Conservation (phyloP, 2,888 invertebrate genomes). For the Amblyjoppa proteus region DNA sequence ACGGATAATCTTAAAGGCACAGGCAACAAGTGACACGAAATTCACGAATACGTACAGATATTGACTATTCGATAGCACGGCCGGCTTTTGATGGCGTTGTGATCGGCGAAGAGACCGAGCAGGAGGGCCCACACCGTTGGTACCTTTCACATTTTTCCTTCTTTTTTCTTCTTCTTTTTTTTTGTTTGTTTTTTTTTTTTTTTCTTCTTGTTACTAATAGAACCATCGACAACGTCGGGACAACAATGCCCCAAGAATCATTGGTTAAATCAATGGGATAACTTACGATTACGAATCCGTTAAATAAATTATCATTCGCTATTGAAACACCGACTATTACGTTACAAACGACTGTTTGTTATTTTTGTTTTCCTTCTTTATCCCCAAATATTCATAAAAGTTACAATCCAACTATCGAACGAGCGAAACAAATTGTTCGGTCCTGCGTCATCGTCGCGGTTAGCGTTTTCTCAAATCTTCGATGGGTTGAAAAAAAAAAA, state of each 20-base stretch:
- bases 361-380: constrained; percentile 2
- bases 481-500: background rate
- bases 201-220: constrained; percentile 23
- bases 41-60: constrained; percentile 74
- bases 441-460: constrained; percentile 51
- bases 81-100: constrained; percentile 47
- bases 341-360: constrained; percentile 43
- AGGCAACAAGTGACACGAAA: constrained; percentile 81
- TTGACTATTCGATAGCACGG: constrained; percentile 74
- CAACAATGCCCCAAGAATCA: constrained; percentile 54
- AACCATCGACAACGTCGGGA: constrained; percentile 59
- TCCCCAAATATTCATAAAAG: constrained; percentile 33
- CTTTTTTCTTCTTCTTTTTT: constrained; percentile 23
- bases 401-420: constrained; percentile 46
- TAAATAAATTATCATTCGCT: constrained; percentile 65
- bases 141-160: constrained; percentile 7
- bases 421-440: constrained; percentile 53
- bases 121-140: constrained; percentile 7
- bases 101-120: constrained; percentile 41
- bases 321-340: constrained; percentile 54
- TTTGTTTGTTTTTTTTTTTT: constrained; percentile 18
- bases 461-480: background rate
- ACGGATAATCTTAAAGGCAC: constrained; percentile 80
- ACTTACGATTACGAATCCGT: constrained; percentile 52
- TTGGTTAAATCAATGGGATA: constrained; percentile 58